Base-by-base conservation (phyloP, 1,140 invertebrate species). In the Psilanteris sp. region DNA sequence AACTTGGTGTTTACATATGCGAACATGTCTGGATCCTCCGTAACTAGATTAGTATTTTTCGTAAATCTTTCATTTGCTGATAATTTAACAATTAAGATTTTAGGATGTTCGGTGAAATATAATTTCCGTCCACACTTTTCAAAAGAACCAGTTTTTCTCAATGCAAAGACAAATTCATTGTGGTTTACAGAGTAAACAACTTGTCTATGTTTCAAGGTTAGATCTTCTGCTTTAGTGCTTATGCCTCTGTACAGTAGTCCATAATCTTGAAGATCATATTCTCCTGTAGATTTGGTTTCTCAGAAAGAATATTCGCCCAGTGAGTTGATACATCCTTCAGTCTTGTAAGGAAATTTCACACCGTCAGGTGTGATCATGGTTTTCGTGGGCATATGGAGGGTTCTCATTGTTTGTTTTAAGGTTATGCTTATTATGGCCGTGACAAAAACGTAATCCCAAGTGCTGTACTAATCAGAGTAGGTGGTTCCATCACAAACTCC, bases 21-120 rank as follows among this genome's bases (percentile, higher is more conserved):
- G 9, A 79, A 72, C 2, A 79, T 32, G 22, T 77, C 66, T 0
- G 78, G 14, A 26, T 78, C 73, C n/a, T n/a, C n/a, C n/a, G n/a
- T n/a, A n/a, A n/a, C n/a, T n/a, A n/a, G n/a, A n/a, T n/a, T n/a
- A n/a, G n/a, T n/a, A n/a, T n/a, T n/a, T n/a, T n/a, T n/a, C n/a
- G n/a, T n/a, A n/a, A n/a, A n/a, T n/a, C n/a, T n/a, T n/a, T n/a
- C n/a, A n/a, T n/a, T n/a, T n/a, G n/a, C n/a, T n/a, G n/a, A n/a
- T n/a, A n/a, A n/a, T n/a, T 81, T 67, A 0, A 72, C 6, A 0
- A 79, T 74, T 0, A 78, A 34, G n/a, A n/a, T n/a, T n/a, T n/a
- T n/a, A n/a, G n/a, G n/a, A n/a, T n/a, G n/a, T n/a, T n/a, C n/a
- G n/a, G n/a, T n/a, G n/a, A n/a, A n/a, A n/a, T n/a, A n/a, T 0